Percentiles rank a stretch among this genome's conserved stretches.
Evolutionary conservation across 2,113 vertebrate genomes (phyloP).

Genomic region (Zapus hudsonius): DNA sequence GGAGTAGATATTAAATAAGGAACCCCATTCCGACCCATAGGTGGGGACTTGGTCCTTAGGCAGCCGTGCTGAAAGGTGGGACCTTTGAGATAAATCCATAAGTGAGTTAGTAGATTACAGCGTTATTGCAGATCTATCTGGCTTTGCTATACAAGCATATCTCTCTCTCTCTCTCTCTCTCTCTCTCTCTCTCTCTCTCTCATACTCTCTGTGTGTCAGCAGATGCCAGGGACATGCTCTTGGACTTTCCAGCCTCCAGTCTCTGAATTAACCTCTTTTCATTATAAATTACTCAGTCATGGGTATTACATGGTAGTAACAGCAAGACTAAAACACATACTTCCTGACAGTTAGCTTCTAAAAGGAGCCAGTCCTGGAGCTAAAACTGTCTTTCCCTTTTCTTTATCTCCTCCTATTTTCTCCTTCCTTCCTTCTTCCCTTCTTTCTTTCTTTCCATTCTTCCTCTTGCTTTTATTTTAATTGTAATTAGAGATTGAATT

Average conservation of each 20-base stretch:
- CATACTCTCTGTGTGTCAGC: neutral
- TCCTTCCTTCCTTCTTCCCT: no score
- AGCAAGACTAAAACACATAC: neutral
- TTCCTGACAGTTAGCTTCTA: neutral
- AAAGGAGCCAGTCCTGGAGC: neutral
- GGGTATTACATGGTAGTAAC: neutral
- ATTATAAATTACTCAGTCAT: neutral
- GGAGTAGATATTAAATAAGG: neutral
- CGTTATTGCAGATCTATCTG: neutral
- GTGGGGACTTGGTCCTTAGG: neutral
- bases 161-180: neutral
- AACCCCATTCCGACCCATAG: no score
- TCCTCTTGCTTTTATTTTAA: neutral
- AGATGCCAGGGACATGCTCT: neutral
- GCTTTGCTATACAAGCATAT: neutral
- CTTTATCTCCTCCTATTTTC: neutral
- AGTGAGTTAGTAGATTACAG: neutral
- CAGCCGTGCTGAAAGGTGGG: neutral
- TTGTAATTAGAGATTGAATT: no score
- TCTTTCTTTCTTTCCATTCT: neutral
- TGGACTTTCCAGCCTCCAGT: neutral
- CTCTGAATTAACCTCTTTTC: neutral
- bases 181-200: neutral
- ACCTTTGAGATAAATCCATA: neutral
- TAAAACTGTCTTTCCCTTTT: neutral